A percentile compares a stretch with the other conserved stretches of the same genome.
Evolutionary conservation across 2,797 vertebrate genomes (phyloP).

Genomic region (Clamator glandarius): DNA sequence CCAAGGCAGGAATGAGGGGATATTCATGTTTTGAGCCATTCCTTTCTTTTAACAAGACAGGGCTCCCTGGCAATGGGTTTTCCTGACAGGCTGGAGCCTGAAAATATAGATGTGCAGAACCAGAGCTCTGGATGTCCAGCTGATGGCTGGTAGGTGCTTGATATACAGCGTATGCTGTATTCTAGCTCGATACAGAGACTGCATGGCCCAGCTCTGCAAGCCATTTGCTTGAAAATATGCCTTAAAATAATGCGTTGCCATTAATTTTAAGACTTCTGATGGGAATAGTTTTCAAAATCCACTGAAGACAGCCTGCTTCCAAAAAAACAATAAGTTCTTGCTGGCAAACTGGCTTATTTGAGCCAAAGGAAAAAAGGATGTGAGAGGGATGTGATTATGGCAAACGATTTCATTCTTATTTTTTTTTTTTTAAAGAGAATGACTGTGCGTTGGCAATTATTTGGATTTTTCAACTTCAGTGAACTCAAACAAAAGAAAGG

Average conservation of each 20-base stretch:
- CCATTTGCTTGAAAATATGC: background rate
- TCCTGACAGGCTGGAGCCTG: background rate
- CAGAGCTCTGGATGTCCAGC: too few species aligned
- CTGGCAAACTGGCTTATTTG: background rate
- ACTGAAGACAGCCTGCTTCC: background rate
- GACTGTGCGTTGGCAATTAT: background rate
- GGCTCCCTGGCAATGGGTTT: background rate
- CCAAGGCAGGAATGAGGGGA: background rate
- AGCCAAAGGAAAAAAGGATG: background rate
- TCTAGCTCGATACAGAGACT: background rate
- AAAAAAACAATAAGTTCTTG: background rate
- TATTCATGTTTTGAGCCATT: background rate
- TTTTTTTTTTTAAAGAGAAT: background rate
- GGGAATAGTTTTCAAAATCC: background rate
- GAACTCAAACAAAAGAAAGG: background rate
- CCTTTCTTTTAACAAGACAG: background rate
- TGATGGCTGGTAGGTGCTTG: too few species aligned
- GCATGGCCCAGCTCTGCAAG: background rate
- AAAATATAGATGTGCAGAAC: too few species aligned
- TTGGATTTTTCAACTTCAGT: background rate
- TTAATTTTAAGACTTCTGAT: background rate
- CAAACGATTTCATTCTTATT: background rate
- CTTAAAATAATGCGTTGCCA: background rate
- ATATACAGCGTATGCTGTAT: accelerated
- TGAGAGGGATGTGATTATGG: background rate